Percentiles rank a stretch among this genome's conserved stretches.
Conservation (phyloP, 2,888 invertebrate species). For the Drosophila putrida region DNA sequence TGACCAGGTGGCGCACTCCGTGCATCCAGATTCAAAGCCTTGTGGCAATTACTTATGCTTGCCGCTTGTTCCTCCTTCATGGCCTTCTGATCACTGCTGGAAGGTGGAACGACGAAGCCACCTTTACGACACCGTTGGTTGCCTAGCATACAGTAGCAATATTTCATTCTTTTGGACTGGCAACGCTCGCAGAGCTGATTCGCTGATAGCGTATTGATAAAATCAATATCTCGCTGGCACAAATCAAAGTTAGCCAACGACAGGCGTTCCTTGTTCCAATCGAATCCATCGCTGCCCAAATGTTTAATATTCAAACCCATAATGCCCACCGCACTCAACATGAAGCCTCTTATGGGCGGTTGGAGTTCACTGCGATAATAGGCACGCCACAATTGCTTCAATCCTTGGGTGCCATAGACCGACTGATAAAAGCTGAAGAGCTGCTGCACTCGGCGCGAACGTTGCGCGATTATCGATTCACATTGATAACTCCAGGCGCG, state of each 20-base stretch:
- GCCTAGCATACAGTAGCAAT: conserved; percentile 79
- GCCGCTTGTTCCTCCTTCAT: conserved; percentile 69
- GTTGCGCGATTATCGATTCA: conserved; percentile 87
- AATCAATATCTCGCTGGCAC: conserved; percentile 88
- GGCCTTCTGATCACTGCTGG: neutral
- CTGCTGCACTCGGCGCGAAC: conserved; percentile 88
- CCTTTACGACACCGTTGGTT: conserved; percentile 72
- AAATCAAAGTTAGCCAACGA: conserved; percentile 87
- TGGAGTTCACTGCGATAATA: conserved; percentile 83
- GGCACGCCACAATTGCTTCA: conserved; percentile 86
- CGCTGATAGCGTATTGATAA: conserved; percentile 86
- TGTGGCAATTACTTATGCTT: conserved; percentile 86
- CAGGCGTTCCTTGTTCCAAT: conserved; percentile 88
- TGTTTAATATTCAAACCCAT: conserved; percentile 84
- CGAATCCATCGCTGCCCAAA: conserved; percentile 86
- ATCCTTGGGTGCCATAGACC: conserved; percentile 88
- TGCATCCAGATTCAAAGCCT: conserved; percentile 32
- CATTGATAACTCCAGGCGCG: conserved; percentile 87
- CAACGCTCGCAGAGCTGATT: conserved; percentile 86
- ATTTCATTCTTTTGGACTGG: conserved; percentile 77
- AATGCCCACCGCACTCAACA: conserved; percentile 87
- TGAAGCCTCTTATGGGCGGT: conserved; percentile 86
- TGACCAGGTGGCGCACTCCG: conserved; percentile 42
- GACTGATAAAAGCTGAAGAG: conserved; percentile 88
- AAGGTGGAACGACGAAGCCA: conserved; percentile 6